A percentile compares a stretch with the other conserved stretches of the same genome.
phyloP scores from a whole-genome alignment of 2,113 vertebrate species.

The Scytalopus superciliaris region DNA sequence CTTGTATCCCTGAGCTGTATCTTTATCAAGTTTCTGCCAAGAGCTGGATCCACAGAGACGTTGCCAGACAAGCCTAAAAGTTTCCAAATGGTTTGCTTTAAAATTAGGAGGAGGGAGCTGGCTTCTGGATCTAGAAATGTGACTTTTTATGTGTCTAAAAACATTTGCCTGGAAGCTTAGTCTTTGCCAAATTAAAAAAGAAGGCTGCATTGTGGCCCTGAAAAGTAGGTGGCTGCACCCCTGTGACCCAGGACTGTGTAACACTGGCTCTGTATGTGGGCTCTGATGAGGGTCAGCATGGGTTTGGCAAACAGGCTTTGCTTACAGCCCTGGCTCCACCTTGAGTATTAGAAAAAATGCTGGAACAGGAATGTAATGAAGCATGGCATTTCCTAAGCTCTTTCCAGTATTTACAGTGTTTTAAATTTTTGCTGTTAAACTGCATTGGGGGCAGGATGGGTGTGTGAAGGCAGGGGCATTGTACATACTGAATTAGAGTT shows the following conservation, averaged over 20 bases:
- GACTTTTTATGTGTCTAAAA: not conserved
- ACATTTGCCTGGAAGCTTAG: not conserved
- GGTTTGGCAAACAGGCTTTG: not conserved
- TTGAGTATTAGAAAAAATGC: not conserved
- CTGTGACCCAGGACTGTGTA: not conserved
- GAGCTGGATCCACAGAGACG: not conserved
- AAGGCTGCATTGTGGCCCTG: not conserved
- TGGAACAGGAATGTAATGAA: not conserved
- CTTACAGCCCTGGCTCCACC: not conserved
- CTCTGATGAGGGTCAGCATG: not conserved
- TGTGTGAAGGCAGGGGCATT: not conserved
- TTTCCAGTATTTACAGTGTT: not conserved
- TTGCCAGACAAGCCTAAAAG: not conserved
- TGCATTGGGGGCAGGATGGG: accelerated
- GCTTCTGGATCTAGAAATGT: not conserved
- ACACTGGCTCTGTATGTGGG: not conserved
- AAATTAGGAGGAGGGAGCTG: not conserved
- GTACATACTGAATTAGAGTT: not conserved
- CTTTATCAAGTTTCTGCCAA: not conserved
- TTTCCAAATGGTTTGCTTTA: not conserved
- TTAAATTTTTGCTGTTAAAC: not conserved
- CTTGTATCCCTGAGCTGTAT: not conserved
- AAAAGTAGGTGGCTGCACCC: not conserved
- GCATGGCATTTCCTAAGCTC: not conserved
- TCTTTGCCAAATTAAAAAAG: not conserved